A percentile compares a stretch with the other conserved stretches of the same genome.
These are phyloP conservation scores for Pseudomyrmex flavicornis DNA, from an alignment of 1,140 invertebrate genomes.

Conservation along the genomic window DNA sequence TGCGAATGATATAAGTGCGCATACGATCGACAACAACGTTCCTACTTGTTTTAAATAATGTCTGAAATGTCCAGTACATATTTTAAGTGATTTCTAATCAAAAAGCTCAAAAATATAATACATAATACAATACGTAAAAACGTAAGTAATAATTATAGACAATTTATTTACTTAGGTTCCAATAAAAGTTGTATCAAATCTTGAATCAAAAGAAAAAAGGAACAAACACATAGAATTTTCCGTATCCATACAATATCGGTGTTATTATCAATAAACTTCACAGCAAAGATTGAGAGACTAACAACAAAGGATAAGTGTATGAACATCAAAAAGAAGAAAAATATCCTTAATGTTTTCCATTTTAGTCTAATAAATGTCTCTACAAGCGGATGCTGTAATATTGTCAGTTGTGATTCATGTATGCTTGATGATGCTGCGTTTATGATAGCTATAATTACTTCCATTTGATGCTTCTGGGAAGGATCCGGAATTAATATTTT, in stretches of 20 bases:
- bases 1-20: constrained; percentile 72
- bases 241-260: not conserved
- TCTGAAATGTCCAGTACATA: constrained; percentile 40
- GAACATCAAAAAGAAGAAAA: constrained; percentile 82
- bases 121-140: no score
- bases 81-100: not conserved
- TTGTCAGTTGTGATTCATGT: constrained; percentile 67
- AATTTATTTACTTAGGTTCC: constrained; percentile 54
- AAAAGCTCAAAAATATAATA: no score
- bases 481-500: constrained; percentile 68
- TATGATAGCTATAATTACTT: constrained; percentile 75
- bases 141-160: not conserved
- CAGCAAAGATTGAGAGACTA: constrained; percentile 55
- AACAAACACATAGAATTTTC: not conserved
- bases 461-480: constrained; percentile 73
- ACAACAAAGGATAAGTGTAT: constrained; percentile 78
- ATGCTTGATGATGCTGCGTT: constrained; percentile 57
- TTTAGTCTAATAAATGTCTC: constrained; percentile 85
- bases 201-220: constrained; percentile 45
- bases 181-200: constrained; percentile 44
- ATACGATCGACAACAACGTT: constrained; percentile 61
- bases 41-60: constrained; percentile 66
- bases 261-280: constrained; percentile 27
- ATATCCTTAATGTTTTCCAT: constrained; percentile 82
- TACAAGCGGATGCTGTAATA: constrained; percentile 84